Base-by-base conservation (phyloP, 1,140 invertebrate genomes). In the Nixonia krombeini region DNA sequence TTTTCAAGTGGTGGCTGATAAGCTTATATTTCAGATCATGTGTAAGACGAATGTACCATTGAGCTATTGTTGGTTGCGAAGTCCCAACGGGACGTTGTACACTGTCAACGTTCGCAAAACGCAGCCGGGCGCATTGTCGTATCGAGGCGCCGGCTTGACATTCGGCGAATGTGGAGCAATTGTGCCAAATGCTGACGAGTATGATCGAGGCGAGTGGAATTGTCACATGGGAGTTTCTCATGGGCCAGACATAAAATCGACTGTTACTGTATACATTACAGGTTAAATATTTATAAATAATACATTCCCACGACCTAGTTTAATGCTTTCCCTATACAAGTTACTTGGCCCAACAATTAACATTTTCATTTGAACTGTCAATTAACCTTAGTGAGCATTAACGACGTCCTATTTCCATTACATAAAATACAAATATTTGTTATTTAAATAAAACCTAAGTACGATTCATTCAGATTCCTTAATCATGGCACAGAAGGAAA, bases 31-130 rank as follows among this genome's bases (percentile, higher is more conserved):
- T 31, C 13, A 82, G 79, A 67, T 81, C n/a, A 72, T 70, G 16
- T 82, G 79, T 13, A 41, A 0, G 0, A 58, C 57, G 12, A 58
- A 75, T 13, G 58, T 51, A 12, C 23, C 64, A 15, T 57, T 81
- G 40, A 68, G 59, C 8, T 80, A 81, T 25, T 81, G 77, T 15
- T 81, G 74, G 73, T 18, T 82, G 0, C 52, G 47, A 26, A 76
- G 72, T 71, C 77, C 75, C 4, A 76, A 77, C 40, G 73, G 76
- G 13, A 76, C 66, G 7, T 31, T 59, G 13, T 75, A 59, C 18
- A 31, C 38, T 9, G 25, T 57, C 2, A 33, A n/a, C 13, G 4
- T 0, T 6, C 26, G 16, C 0, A 28, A 31, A 16, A 40, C 18
- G 12, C n/a, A 31, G 33, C 18, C 51, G 17, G 58, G 52, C 31